Conservation (phyloP, 2,888 invertebrate species). For the Bursaphelenchus okinawaensis region DNA sequence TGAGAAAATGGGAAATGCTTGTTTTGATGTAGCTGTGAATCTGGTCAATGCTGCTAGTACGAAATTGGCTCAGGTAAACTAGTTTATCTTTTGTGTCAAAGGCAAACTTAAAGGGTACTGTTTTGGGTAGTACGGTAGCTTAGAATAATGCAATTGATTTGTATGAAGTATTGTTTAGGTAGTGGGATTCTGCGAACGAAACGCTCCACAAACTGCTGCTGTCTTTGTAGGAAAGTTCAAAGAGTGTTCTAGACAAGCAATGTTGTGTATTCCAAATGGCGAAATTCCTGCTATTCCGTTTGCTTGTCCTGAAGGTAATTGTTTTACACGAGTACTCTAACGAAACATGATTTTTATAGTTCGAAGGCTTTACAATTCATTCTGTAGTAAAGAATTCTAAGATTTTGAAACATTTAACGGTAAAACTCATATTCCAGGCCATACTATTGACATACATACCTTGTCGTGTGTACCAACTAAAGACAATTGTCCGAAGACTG, state of each 20-base stretch:
- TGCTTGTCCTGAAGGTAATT: neutral
- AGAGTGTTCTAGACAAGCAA: neutral
- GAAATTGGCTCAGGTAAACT: conserved; percentile 21
- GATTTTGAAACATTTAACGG: no score
- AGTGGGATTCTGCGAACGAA: neutral
- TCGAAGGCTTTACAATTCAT: no score
- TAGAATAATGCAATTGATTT: neutral
- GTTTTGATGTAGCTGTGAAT: conserved; percentile 14
- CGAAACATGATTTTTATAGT: no score
- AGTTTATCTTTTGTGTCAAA: no score
- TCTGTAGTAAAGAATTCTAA: no score
- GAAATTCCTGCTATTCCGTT: neutral
- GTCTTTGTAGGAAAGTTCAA: neutral
- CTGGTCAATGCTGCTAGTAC: conserved; percentile 21
- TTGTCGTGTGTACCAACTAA: no score
- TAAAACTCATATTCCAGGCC: no score
- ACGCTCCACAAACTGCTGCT: neutral
- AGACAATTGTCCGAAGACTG: no score
- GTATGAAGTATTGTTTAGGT: neutral
- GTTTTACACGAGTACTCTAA: no score
- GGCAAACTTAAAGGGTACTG: neutral
- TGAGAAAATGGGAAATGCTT: neutral
- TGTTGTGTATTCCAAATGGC: neutral
- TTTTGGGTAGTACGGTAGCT: neutral
- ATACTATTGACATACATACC: no score